A percentile compares a stretch with the other conserved stretches of the same genome.
These are phyloP conservation scores for Tortrix viridana DNA, from an alignment of 2,888 invertebrate species.

Conservation along the genomic window DNA sequence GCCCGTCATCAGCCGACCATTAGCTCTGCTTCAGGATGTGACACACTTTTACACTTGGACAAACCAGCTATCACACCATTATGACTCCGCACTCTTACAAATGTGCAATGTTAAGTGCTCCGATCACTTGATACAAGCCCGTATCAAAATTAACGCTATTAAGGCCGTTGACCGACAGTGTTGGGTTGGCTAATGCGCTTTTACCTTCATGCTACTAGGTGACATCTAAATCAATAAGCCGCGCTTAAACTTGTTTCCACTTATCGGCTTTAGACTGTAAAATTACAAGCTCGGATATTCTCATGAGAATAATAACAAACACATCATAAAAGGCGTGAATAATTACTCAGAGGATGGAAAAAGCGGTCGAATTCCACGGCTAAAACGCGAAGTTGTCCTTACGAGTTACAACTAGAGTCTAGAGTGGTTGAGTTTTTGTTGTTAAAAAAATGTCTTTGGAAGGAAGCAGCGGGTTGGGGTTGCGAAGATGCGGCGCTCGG, in stretches of 20 bases:
- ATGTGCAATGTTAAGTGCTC: constrained; percentile 9
- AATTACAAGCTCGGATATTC: constrained; percentile 47
- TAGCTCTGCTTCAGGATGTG: constrained; percentile 72
- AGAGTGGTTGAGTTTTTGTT: constrained; percentile 45
- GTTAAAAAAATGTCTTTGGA: constrained; percentile 53
- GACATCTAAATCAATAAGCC: constrained; percentile 32
- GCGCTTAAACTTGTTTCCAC: constrained; percentile 15
- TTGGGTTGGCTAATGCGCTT: constrained; percentile 21
- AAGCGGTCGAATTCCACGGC: constrained; percentile 65
- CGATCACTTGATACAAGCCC: constrained; percentile 2
- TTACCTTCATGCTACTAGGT: constrained; percentile 34
- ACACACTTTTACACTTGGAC: constrained; percentile 63
- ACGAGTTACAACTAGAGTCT: constrained; percentile 44
- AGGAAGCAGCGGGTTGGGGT: constrained; percentile 57
- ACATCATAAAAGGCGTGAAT: constrained; percentile 74
- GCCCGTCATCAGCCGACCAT: constrained; percentile 68
- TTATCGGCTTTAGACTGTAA: constrained; percentile 17
- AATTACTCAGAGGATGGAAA: constrained; percentile 69
- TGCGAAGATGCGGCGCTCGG: constrained; percentile 58
- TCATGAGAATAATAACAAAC: constrained; percentile 61
- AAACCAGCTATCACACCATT: constrained; percentile 6
- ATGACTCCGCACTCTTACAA: neutral
- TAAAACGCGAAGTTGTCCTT: constrained; percentile 53
- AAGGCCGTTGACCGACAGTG: constrained; percentile 22
- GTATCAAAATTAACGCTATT: constrained; percentile 25